Base-by-base conservation (phyloP, 92 coral and sea anemone species). In the Micromussa lordhowensis region DNA sequence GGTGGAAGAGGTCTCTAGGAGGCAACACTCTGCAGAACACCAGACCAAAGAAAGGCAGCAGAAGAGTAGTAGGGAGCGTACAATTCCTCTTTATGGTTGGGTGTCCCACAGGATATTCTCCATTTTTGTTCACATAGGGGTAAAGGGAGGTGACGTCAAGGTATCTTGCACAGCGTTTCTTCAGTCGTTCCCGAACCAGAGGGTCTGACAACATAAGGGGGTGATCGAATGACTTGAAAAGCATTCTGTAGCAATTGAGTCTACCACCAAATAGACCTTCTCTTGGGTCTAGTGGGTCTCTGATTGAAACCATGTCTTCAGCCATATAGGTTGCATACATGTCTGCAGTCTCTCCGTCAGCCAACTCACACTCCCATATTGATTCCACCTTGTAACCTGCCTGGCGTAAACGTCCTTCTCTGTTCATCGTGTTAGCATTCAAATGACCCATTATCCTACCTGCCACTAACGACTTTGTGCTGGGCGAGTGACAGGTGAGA, bases 341-440 rank as follows among this genome's bases (percentile, higher is more conserved):
- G 2, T 17, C 29, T 9, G n/a, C 10, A 2, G n/a, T 22, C 26
- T 36, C 75, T 3, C 22, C 1, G 55, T 82, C 85, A 7, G 10
- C 53, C 34, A 4, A 82, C 2, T 64, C 59, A 34, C 85, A 82
- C 18, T 82, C 85, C 76, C 76, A 82, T 1, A 35, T 82, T 31
- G 5, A 3, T 2, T 5, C 53, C 54, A 82, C 54, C 7, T 64
- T 32, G 54, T 32, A 82, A 0, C 85, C 85, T 1, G 7, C 31
- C 16, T 4, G 14, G 12, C 68, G 21, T 5, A 78, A 3, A 13
- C 3, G 6, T 1, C 10, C 68, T 19, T 2, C 21, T 53, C 82
- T 53, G 26, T 32, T 28, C 28, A 53, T 14, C 2, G 68, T 57
- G 21, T 9, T 9, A 24, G 82, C 11, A 13, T 10, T 12, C 3